Evolutionary conservation across 2,888 invertebrate genomes (phyloP), one percentile per base, ranked within the genome.

Genomic region (Polydrusus cervinus): DNA sequence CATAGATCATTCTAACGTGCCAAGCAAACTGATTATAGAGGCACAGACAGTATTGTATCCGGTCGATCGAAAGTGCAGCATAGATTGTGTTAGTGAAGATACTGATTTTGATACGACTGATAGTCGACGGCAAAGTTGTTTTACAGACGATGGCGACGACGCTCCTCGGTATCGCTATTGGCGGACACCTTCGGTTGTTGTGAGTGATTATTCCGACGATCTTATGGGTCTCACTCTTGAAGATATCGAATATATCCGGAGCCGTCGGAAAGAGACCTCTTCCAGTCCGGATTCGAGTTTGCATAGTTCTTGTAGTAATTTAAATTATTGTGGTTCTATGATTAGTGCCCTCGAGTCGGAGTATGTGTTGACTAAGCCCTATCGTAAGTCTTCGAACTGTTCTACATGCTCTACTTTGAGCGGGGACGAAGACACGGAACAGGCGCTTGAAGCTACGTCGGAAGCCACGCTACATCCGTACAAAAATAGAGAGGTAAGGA

Each of bases 121-220:
- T 49, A 83, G 85, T 64, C 85, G 89, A 0, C 87, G 90, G 30
- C 89, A 90, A 68, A 90, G 89, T 82, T 89, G 88, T 79, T 85
- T 85, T 61, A 87, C 89, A 14, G 89, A 89, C 69, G 87, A 88
- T 79, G 89, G 79, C 83, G 90, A 87, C 45, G 86, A 87, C 72
- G 78, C 79, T 25, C 78, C 89, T 87, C 81, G 83, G 88, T 82
- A 89, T 70, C 87, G 91, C 5, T 94, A 92, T 81, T 93, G 94
- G 86, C 88, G 95, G 74, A 95, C 95, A 0, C 96, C 96, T 0
- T 95, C 95, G 70, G 95, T 96, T 57, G 95, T 96, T 3, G 94
- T 96, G 51, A 95, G 95, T 83, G 96, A 96, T 85, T 95, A 95
- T 83, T 95, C 95, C 0, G 95, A 95, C 82, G 95, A 92, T 82